Base-by-base conservation (phyloP, 2,888 invertebrate genomes). In the Byasa hedistus region DNA sequence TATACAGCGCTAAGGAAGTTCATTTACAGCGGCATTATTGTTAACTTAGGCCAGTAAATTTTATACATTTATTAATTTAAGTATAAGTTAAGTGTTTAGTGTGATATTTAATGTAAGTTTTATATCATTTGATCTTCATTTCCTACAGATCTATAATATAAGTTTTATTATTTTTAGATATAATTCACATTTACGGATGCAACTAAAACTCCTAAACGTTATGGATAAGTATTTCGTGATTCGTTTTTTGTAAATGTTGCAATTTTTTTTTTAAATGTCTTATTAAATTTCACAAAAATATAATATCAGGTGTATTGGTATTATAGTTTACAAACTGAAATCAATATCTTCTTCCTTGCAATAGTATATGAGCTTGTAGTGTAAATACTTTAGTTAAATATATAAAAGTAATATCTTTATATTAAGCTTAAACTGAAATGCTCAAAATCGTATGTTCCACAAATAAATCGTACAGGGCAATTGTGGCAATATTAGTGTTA, bases 31-130 rank as follows among this genome's bases (percentile, higher is more conserved):
- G 80, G 81, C 82, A 82, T 82, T 83, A 82, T 72, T 73, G 75
- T 73, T 73, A 73, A 79, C 75, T 79, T 81, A 79, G 84, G 84
- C 84, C 84, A 84, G 84, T 84, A 82, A 79, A 71, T 72, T 73
- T 68, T 65, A 70, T 66, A 81, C 77, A 78, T 81, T 81, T 79
- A 79, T 77, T 78, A 75, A 71, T 71, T 70, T 60, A 57, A 58
- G 24, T 22, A 52, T 56, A 12, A 15, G 3, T 36, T 62, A 69
- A 64, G 55, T 64, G 55, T 15, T 66, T 62, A 66, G 66, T 61
- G 67, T 65, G 61, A 64, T 62, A 63, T 59, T 64, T 57, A 57
- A 39, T 39, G 15, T 55, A 62, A 27, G 36, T 51, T 15, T 39
- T 56, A 57, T 64, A 64, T 68, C 60, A 64, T 57, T 64, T 64